Percentiles rank a stretch among this genome's conserved stretches.
These are phyloP conservation scores for Eueremaeus valkanovi DNA, from an alignment of 2,888 invertebrate species.

Conservation along the genomic window DNA sequence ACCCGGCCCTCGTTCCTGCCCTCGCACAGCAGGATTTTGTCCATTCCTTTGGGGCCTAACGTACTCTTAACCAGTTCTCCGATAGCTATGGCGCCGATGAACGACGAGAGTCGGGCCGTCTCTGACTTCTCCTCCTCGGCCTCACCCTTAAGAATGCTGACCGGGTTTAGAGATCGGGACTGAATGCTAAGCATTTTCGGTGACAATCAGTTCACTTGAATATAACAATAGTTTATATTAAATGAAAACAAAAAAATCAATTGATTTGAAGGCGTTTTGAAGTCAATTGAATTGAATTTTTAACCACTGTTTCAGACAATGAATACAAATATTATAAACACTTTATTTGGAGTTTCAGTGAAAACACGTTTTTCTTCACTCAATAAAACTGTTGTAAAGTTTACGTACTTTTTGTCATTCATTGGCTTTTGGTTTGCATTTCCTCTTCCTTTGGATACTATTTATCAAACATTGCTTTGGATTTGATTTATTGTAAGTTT, in stretches of 20 bases:
- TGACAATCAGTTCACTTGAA: too few species aligned
- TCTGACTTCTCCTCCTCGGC: constrained; percentile 98
- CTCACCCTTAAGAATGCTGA: constrained; percentile 87
- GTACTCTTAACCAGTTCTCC: constrained; percentile 98
- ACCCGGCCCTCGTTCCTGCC: constrained; percentile 58
- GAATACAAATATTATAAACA: too few species aligned
- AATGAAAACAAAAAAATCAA: neutral
- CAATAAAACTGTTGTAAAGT: neutral
- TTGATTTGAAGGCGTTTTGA: neutral
- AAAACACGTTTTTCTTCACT: too few species aligned
- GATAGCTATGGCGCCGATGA: constrained; percentile 97
- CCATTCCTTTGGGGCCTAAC: constrained; percentile 97
- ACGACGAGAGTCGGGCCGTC: constrained; percentile 92
- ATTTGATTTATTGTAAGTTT: neutral
- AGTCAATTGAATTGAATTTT: neutral
- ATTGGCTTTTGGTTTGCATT: neutral
- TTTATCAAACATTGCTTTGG: neutral
- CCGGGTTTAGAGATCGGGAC: constrained; percentile 66
- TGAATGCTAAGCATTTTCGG: constrained; percentile 37
- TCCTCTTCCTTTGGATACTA: neutral
- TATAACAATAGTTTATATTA: neutral
- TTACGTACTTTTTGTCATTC: neutral
- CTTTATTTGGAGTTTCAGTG: too few species aligned
- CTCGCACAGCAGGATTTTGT: constrained; percentile 57
- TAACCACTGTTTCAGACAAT: neutral